Conservation (phyloP, 1,140 invertebrate genomes). For the Panulirus ornatus region DNA sequence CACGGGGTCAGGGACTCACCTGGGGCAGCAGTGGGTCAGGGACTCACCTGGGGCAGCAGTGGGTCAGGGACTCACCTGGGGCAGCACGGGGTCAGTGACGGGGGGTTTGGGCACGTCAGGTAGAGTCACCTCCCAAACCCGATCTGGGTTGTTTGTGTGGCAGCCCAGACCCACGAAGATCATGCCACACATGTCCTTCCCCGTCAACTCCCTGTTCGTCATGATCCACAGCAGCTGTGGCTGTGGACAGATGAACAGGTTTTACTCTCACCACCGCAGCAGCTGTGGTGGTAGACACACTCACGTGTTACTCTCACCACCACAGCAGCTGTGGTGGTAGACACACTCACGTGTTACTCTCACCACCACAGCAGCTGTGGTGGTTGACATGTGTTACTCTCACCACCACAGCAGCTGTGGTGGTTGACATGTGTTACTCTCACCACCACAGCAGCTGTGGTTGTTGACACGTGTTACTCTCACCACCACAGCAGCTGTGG, state of each 20-base stretch:
- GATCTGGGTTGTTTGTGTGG: constrained; percentile 64
- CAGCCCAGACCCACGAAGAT: constrained; percentile 58
- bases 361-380: too few relatives aligned
- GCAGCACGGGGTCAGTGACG: constrained; percentile 3
- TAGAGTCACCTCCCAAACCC: constrained; percentile 66
- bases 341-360: too few relatives aligned
- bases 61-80: constrained; percentile 47
- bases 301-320: not conserved
- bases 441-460: too few relatives aligned
- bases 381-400: too few relatives aligned
- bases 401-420: too few relatives aligned
- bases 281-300: not conserved
- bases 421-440: too few relatives aligned
- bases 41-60: too few relatives aligned
- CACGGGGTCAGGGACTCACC: too few relatives aligned
- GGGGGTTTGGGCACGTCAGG: constrained; percentile 64
- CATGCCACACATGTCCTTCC: constrained; percentile 65
- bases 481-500: too few relatives aligned
- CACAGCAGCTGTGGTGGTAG: not conserved
- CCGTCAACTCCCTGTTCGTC: constrained; percentile 48
- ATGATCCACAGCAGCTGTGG: constrained; percentile 58
- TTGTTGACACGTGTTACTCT: too few relatives aligned
- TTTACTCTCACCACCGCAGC: too few relatives aligned
- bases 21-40: too few relatives aligned
- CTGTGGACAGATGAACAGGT: not conserved